These are phyloP conservation scores for Cantharis flavilabris DNA, from an alignment of 2,888 invertebrate genomes.

Conservation along the genomic window DNA sequence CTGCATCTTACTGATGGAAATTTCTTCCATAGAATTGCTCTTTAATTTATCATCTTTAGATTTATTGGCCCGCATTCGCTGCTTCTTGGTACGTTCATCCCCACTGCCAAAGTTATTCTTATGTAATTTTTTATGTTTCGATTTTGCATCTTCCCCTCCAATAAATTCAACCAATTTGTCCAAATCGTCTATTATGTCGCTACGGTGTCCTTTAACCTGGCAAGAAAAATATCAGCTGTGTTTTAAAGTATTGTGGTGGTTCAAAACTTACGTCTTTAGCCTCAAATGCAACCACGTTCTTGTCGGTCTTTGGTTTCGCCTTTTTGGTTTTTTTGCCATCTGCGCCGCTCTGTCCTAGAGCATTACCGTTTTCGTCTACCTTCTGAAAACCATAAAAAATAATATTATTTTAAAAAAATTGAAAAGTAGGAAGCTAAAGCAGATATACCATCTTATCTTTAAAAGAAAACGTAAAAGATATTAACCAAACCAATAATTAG, in stretches of 20 bases:
- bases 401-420: background rate
- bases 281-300: conserved; percentile 50
- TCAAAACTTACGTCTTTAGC: conserved; percentile 55
- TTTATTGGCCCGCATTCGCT: conserved; percentile 44
- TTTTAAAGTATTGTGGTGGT: background rate
- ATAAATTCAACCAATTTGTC: conserved; percentile 79
- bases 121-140: conserved; percentile 39
- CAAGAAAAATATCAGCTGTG: background rate
- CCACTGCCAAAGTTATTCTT: conserved; percentile 55
- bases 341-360: conserved; percentile 61
- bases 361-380: conserved; percentile 82
- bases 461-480: background rate
- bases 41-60: conserved; percentile 59
- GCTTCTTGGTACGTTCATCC: conserved; percentile 48
- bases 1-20: conserved; percentile 75
- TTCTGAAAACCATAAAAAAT: conserved; percentile 58
- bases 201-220: conserved; percentile 77
- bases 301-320: conserved; percentile 62
- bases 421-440: background rate
- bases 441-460: background rate
- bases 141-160: conserved; percentile 66
- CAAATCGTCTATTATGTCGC: conserved; percentile 70
- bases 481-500: too few species aligned
- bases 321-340: conserved; percentile 60
- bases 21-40: conserved; percentile 80